Conservation (phyloP, 2,113 vertebrate species). For the Elephas maximus region DNA sequence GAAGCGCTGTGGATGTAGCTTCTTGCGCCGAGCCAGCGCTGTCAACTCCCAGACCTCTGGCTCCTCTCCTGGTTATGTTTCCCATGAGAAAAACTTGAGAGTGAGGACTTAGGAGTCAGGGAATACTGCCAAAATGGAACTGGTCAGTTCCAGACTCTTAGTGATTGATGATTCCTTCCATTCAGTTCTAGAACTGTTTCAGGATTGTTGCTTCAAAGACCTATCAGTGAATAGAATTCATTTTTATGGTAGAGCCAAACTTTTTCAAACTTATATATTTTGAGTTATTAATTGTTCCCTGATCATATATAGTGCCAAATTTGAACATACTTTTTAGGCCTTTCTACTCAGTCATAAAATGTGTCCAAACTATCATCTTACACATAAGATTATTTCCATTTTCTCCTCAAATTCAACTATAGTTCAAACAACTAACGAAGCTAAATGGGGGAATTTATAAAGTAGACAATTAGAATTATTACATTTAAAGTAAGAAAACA, state of each 20-base stretch:
- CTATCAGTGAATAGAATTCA: neutral
- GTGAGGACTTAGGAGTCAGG: neutral
- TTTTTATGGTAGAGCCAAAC: neutral
- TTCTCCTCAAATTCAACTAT: neutral
- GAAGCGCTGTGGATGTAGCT: neutral
- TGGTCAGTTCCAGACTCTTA: neutral
- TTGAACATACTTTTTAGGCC: neutral
- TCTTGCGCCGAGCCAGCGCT: neutral
- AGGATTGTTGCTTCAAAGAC: constrained; percentile 41
- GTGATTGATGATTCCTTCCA: constrained; percentile 53
- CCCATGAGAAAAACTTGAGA: constrained; percentile 67
- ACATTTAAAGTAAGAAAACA: constrained; percentile 37
- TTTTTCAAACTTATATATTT: neutral
- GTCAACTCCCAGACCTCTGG: neutral
- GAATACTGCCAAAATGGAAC: neutral
- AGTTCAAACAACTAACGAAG: neutral
- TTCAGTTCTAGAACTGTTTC: constrained; percentile 73
- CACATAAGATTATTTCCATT: neutral
- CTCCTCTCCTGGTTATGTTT: constrained; percentile 57
- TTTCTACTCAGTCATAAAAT: neutral
- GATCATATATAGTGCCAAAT: neutral
- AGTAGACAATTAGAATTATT: neutral
- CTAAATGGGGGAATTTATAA: neutral
- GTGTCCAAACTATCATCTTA: neutral
- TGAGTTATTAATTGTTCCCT: neutral